Base-by-base conservation (phyloP, 2,888 invertebrate species). In the Coleophora deauratella region DNA sequence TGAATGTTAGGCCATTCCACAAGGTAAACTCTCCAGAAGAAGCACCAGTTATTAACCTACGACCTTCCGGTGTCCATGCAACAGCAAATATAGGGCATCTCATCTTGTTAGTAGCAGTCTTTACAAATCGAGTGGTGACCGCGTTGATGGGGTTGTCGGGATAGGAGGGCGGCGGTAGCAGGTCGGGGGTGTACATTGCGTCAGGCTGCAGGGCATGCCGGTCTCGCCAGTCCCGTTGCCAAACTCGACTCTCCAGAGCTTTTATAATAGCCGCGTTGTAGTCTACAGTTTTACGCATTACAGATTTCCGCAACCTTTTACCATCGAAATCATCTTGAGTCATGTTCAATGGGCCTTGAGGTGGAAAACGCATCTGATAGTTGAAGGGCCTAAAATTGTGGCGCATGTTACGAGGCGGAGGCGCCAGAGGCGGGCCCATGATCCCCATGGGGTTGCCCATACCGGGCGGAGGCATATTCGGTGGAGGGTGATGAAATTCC, bases 1-100 rank as follows among this genome's bases (percentile, higher is more conserved):
- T 99, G 81, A 99, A 99, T n/a, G 99, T 99, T 27, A 99, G 89
- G 27, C 99, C 99, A 88, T 99, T 99, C 99, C 99, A 99, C 2
- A 99, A 86, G 0, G 99, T 99, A 68, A 99, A 99, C 82, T 99
- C 99, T 35, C 99, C 99, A 42, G 98, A 98, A 27, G 99, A 99
- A 14, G 99, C 99, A 9, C 99, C 99, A 1, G 99, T 99, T 6
- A 99, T 96, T 47, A 99, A 87, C 54, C 99, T 90, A 51, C 99
- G 90, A 10, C 99, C 99, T 82, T 99, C 99, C 0, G 99, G 99
- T 6, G 99, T 99, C 99, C 99, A 99, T 10, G 97, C 96, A 70
- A 99, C 93, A 60, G 97, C 97, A 75, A 99, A 99, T 61, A 99
- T 98, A 0, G 99, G 99, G 85, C 99, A 99, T 55, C 98, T 90